Conservation (phyloP, 2,113 vertebrate genomes). For the Brachypodius melanocephalos region DNA sequence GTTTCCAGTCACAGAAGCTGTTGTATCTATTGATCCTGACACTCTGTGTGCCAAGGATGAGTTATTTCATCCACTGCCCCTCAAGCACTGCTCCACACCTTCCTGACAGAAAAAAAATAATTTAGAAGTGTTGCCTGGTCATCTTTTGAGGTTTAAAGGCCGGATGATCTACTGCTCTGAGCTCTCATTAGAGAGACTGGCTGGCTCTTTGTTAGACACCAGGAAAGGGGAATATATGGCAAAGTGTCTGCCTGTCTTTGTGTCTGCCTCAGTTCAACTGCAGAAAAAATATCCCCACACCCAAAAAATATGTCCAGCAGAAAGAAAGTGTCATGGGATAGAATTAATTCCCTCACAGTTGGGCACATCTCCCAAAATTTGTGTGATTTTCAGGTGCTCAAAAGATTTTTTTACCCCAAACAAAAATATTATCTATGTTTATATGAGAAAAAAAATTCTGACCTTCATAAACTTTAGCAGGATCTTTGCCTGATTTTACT, state of each 20-base stretch:
- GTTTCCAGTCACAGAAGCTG: not conserved
- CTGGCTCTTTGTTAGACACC: not conserved
- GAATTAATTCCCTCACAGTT: not conserved
- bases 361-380: not conserved
- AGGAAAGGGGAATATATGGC: not conserved
- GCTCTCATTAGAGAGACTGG: not conserved
- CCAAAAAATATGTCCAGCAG: not conserved
- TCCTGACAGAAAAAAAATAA: not conserved
- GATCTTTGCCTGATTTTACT: not conserved
- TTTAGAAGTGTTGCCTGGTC: not conserved
- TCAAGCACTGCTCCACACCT: not conserved
- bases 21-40: not conserved
- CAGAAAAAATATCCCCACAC: not conserved
- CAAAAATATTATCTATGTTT: not conserved
- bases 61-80: not conserved
- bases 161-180: not conserved
- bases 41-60: not conserved
- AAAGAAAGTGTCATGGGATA: not conserved
- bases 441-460: not conserved
- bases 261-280: not conserved
- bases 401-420: not conserved
- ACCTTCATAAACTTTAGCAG: not conserved
- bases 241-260: not conserved
- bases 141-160: not conserved
- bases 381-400: not conserved